Base-by-base conservation (phyloP, 1,140 invertebrate genomes). In the Teleogryllus occipitalis region DNA sequence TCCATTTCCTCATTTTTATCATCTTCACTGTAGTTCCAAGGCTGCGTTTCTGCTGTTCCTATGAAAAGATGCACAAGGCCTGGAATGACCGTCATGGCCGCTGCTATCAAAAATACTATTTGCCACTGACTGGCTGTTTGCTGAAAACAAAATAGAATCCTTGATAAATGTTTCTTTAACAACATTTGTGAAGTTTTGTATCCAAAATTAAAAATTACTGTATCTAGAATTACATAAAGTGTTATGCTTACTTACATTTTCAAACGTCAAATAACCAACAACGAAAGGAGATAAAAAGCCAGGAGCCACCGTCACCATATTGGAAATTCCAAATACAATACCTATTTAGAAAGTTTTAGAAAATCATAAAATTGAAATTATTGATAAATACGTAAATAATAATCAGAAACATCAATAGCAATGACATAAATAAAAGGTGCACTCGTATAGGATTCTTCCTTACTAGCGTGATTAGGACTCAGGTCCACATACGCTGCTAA, bases 81-180 rank as follows among this genome's bases (percentile, higher is more conserved):
- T 46, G 89, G 87, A 21, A 86, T 80, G 5, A 88, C 83, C 0
- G 91, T 82, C 84, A 90, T 89, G 0, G 81, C 82, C 7, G 90
- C 87, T 0, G 88, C 86, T 6, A 92, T 88, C 22, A 91, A 83
- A 81, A 91, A 92, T 0, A 92, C 90, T 80, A 90, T 85, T 81
- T 90, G 88, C 91, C 91, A 93, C 81, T 91, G 90, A 6, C 86
- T 86, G 39, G 90, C 87, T 0, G 90, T 91, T 91, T 92, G 90
- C 91, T 93, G 81, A 18, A 39, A 12, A 75, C 21, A 27, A 75
- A 14, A 75, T 14, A 27, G 2, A 75, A 27, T 14, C 46, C 7
- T 27, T 14, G 12, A 75, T 21, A 22, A 10, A 14, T 2, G 21
- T 65, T 65, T 65, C 18, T 14, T 14, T 3, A 47, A 75, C 74